Evolutionary conservation across 2,797 vertebrate species (phyloP), one percentile per base, ranked within the genome.

Genomic region (Scolopax rusticola): DNA sequence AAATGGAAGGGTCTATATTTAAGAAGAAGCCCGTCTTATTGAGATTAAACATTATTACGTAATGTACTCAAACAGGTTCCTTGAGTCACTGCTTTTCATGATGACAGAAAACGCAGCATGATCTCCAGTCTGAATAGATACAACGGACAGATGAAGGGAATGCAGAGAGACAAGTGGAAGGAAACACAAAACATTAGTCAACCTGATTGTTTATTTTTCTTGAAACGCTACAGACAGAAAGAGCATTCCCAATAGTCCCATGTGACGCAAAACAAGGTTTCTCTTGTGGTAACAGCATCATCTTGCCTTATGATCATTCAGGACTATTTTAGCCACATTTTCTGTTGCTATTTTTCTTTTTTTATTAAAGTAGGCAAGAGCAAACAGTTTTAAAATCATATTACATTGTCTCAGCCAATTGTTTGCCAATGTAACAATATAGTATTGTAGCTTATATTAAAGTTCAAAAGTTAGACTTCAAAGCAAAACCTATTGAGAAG

Each of bases 371-470:
- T 32, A 78, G 61, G 53, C 53, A 86, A 84, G 43, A 77, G 48
- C 43, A 80, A 87, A 93, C 41, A 64, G 82, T 48, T 94, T 80
- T 64, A 84, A 80, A 97, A 79, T 81, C 79, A 25, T 15, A 83
- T 81, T 67, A 83, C 30, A 32, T 45, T 60, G 36, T 64, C 64
- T 80, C 75, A 75, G 60, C 54, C 87, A 71, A 81, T 32, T 81
- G 45, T 65, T 68, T 47, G 40, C 28, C 87, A 33, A 43, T 47
- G 61, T 68, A 81, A 75, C 45, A 63, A 68, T 63, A 54, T 6
- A 80, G 33, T 32, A 84, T 8, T 50, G 73, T 28, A 33, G 30
- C 33, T 14, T 76, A 79, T 48, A 84, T 65, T 90, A 45, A 81
- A 69, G 83, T 59, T 87, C 83, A 80, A 76, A 93, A 94, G 80